These are phyloP conservation scores for Thunnus albacares DNA, from an alignment of 2,797 vertebrate species.

Conservation along the genomic window DNA sequence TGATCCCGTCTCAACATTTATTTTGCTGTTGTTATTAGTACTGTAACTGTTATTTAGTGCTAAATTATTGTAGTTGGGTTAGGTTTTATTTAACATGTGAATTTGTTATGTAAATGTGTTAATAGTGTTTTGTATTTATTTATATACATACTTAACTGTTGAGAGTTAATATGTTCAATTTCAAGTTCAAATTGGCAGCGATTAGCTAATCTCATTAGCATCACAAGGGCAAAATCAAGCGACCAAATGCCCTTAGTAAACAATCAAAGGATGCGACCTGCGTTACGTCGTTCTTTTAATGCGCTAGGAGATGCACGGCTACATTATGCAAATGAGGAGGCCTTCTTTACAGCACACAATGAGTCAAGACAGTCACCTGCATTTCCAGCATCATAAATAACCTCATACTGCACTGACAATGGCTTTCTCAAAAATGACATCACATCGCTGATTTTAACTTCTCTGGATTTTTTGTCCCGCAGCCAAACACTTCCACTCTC, in stretches of 20 bases:
- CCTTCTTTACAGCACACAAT: constrained; percentile 36
- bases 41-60: too few species aligned
- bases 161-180: too few species aligned
- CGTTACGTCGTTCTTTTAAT: constrained; percentile 36
- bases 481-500: constrained; percentile 81
- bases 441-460: constrained; percentile 84
- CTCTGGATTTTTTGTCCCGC: constrained; percentile 77
- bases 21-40: too few species aligned
- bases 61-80: too few species aligned
- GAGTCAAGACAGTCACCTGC: constrained; percentile 69
- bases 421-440: constrained; percentile 82
- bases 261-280: constrained; percentile 58
- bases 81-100: too few species aligned
- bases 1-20: too few species aligned
- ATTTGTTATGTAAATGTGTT: too few species aligned
- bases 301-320: constrained; percentile 28
- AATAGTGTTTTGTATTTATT: too few species aligned
- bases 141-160: too few species aligned
- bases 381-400: constrained; percentile 73
- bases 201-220: constrained; percentile 72
- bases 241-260: constrained; percentile 69
- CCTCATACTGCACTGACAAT: constrained; percentile 63
- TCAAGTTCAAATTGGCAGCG: constrained; percentile 5
- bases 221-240: constrained; percentile 59
- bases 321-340: constrained; percentile 47